Base-by-base conservation (phyloP, 2,888 invertebrate species). In the Synanthedon vespiformis region DNA sequence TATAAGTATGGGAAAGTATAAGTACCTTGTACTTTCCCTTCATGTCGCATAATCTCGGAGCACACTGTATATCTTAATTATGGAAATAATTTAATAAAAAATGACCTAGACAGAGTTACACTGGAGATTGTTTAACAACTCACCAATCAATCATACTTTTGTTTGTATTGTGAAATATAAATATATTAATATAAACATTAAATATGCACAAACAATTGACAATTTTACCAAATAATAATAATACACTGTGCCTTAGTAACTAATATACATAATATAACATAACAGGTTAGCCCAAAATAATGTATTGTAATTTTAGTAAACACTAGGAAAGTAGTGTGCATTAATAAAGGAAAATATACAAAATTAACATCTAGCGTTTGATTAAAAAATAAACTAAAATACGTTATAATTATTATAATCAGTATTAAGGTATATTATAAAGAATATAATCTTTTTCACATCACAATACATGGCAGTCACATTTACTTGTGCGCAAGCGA, bases 391-490 rank as follows among this genome's bases (percentile, higher is more conserved):
- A 50, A 27, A 40, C 11, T 40, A 51, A 40, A 51, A 51, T 40
- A 40, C 34, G 8, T 34, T 16, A 40, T 40, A 40, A 56, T 56
- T 57, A 59, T 61, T 57, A 59, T 61, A 58, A 59, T 62, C 56
- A 57, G 55, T 57, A 34, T 34, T 34, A 59, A n/a, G 60, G 58
- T 59, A 56, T 22, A 22, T 22, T 22, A 22, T 59, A 60, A 57
- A 59, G 58, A 59, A 60, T 58, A 58, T 34, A 34, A 34, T 34
- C 8, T 34, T 57, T 56, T 54, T 58, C 58, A 57, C 63, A 63
- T 66, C 62, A 62, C 63, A 65, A 61, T 61, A 57, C 59, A 65
- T 63, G 66, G 66, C 66, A 65, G 65, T 64, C 59, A 54, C 54
- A 16, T 16, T 48, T 48, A 14, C 6, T 48, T 40, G 13, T 40